These are phyloP conservation scores for Eristalinus aeneus DNA, from an alignment of 2,888 invertebrate genomes.

Conservation along the genomic window DNA sequence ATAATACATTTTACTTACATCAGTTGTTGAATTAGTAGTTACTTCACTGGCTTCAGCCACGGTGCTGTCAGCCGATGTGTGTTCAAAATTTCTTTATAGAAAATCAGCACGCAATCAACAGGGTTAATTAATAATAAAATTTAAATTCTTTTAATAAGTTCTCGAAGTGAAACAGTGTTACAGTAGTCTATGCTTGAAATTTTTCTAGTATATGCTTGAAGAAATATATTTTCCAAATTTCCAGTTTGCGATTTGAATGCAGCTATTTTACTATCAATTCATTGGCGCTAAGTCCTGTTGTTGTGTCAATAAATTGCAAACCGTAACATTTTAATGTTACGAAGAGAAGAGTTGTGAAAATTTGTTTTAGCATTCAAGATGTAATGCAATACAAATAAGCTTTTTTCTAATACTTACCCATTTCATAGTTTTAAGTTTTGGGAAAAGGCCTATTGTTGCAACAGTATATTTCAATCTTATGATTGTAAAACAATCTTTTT, in stretches of 20 bases:
- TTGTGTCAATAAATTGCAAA: slow-evolving; percentile 60
- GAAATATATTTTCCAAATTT: slow-evolving; percentile 39
- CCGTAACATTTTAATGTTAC: slow-evolving; percentile 60
- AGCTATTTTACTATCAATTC: slow-evolving; percentile 65
- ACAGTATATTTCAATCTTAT: slow-evolving; percentile 4
- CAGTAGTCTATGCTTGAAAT: slow-evolving; percentile 11
- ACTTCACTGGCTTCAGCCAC: slow-evolving; percentile 77
- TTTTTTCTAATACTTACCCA: slow-evolving; percentile 52
- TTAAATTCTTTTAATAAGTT: slow-evolving; percentile 31
- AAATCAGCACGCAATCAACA: slow-evolving; percentile 49
- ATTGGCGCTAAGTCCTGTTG: slow-evolving; percentile 54
- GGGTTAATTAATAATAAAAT: slow-evolving; percentile 33
- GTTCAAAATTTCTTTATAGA: slow-evolving; percentile 57
- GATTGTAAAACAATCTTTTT: neutral
- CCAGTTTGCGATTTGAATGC: slow-evolving; percentile 56
- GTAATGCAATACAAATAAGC: slow-evolving; percentile 6
- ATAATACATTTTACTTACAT: slow-evolving; percentile 75
- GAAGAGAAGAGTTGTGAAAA: slow-evolving; percentile 45
- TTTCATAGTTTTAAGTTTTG: slow-evolving; percentile 45
- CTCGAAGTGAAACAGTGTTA: slow-evolving; percentile 27
- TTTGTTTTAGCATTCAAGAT: slow-evolving; percentile 39
- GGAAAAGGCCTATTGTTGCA: neutral
- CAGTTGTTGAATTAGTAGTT: slow-evolving; percentile 75
- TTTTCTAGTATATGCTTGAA: slow-evolving; percentile 29
- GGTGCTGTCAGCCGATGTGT: slow-evolving; percentile 72